Evolutionary conservation across 2,888 invertebrate species (phyloP), one percentile per base, ranked within the genome.

Genomic region (Polydrusus cervinus): DNA sequence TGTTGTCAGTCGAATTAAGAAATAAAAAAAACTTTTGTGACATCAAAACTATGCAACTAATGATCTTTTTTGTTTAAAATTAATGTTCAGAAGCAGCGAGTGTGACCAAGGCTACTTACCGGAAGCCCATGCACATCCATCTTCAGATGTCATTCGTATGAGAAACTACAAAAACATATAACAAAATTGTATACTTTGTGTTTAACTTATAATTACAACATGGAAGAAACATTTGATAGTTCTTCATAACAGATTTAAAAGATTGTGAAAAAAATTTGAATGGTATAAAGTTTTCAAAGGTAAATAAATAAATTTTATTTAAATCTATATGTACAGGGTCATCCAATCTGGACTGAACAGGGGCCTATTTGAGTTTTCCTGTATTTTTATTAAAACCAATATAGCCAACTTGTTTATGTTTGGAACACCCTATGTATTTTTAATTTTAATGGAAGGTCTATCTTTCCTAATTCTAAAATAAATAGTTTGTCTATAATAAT

Each of bases 131-230:
- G 80, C 82, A 82, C 85, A 85, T 85, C 84, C 80, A 86, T 86
- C 86, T 86, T 84, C 82, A 84, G 83, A 85, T 86, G 85, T 85
- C 85, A 85, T 84, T 85, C 84, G 84, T 85, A 84, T 85, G 85
- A 85, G 83, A 85, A 85, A 84, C 83, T 81, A 84, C 82, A 84
- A 84, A 85, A 84, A 85, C 81, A 84, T 81, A 81, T 80, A 82
- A 80, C 81, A 83, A 82, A 82, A 81, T 83, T 81, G 82, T 81
- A 25, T 1, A 79, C 81, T 80, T 83, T 80, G 81, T 79, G 79
- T 81, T 76, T 78, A 78, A 75, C 53, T 77, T 70, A 79, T 60
- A 53, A 16, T 81, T 81, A 81, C 81, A 79, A 81, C 45, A 30
- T 30, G 57, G 16, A 68, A 30, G 43, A 57, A 68, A 57, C n/a